phyloP scores from a whole-genome alignment of 2,888 invertebrate species.

The Calephelis perditalis region DNA sequence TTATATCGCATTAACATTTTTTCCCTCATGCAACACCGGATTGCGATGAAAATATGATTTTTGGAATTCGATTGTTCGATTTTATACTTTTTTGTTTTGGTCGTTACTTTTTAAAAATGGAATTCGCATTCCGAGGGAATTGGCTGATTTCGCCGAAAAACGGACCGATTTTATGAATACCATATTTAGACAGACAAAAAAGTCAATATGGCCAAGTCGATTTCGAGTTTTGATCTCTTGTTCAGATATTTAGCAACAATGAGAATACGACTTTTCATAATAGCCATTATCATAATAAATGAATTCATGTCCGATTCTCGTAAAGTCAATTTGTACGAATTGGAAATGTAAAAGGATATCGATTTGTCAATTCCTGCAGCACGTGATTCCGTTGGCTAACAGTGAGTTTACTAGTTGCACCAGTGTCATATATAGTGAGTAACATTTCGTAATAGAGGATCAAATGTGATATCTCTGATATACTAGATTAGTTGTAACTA shows the following conservation, averaged over 20 bases:
- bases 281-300: no score
- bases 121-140: slow-evolving; percentile 26
- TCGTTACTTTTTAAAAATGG: slow-evolving; percentile 24
- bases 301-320: not conserved
- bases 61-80: slow-evolving; percentile 26
- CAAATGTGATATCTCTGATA: no score
- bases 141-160: slow-evolving; percentile 40
- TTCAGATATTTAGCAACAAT: slow-evolving; percentile 46
- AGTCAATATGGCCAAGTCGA: slow-evolving; percentile 29
- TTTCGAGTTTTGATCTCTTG: slow-evolving; percentile 39
- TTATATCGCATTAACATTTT: slow-evolving; percentile 68
- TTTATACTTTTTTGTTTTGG: slow-evolving; percentile 22
- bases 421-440: no score
- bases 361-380: no score
- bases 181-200: slow-evolving; percentile 40
- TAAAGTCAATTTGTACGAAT: no score
- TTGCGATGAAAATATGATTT: slow-evolving; percentile 26
- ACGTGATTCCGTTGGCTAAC: no score
- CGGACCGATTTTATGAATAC: slow-evolving; percentile 44
- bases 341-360: no score
- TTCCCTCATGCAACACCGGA: slow-evolving; percentile 29
- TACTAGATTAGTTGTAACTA: no score
- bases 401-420: no score
- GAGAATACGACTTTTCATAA: slow-evolving; percentile 32
- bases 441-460: no score